Evolutionary conservation across 2,113 vertebrate species (phyloP).

Genomic region (Ceuthmochares aereus): DNA sequence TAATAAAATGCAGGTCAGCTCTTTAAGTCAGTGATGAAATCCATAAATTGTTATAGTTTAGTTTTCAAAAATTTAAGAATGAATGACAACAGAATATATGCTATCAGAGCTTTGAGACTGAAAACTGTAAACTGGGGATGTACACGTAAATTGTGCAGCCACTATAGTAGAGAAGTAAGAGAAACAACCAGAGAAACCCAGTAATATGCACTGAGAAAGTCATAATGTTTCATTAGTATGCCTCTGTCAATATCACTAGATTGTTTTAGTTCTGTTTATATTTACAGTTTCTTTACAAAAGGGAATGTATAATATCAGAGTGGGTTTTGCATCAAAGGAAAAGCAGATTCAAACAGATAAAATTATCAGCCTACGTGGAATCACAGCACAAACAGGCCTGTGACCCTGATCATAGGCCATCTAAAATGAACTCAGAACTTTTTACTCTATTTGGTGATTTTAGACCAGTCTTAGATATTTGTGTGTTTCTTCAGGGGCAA

Average conservation of each 20-base stretch:
- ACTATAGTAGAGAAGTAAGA: background rate
- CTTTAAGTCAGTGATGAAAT: background rate
- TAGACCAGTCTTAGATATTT: background rate
- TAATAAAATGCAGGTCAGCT: conserved; percentile 6
- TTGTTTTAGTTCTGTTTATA: background rate
- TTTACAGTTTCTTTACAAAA: background rate
- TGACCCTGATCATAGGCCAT: background rate
- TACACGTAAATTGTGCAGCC: background rate
- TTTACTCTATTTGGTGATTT: background rate
- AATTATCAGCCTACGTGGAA: background rate
- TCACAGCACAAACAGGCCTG: background rate
- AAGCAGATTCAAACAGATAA: background rate
- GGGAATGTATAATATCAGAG: background rate
- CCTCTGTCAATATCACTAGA: background rate
- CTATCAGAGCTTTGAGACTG: background rate
- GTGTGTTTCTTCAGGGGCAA: background rate
- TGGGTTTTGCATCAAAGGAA: background rate
- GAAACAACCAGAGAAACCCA: background rate
- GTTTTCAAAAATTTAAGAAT: background rate
- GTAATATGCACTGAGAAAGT: background rate
- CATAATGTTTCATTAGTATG: background rate
- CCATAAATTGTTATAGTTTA: background rate
- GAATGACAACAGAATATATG: background rate
- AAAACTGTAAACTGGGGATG: background rate
- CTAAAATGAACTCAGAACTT: background rate